phyloP scores from a whole-genome alignment of 2,797 vertebrate genomes.

The Crax fasciolata region DNA sequence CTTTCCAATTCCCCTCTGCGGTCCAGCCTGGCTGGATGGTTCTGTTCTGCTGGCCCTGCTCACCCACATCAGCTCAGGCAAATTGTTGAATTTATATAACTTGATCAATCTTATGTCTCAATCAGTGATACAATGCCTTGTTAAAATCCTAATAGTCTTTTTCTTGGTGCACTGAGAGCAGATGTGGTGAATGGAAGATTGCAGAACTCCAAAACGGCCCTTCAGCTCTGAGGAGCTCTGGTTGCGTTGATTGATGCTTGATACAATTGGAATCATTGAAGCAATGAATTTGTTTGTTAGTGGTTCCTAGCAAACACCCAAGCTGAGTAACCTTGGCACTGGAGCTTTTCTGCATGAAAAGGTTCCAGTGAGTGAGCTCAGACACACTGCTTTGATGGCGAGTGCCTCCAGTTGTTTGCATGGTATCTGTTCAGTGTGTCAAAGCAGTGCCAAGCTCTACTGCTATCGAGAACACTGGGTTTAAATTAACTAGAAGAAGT shows the following conservation, averaged over 20 bases:
- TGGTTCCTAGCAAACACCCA: neutral
- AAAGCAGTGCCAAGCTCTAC: neutral
- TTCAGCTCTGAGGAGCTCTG: neutral
- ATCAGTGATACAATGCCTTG: neutral
- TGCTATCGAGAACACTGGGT: neutral
- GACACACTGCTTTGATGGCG: neutral
- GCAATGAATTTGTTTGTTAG: neutral
- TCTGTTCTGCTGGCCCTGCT: neutral
- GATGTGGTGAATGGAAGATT: neutral
- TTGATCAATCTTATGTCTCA: neutral
- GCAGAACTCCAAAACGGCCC: neutral
- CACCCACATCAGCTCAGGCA: too few species aligned
- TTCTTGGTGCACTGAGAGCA: neutral
- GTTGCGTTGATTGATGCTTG: neutral
- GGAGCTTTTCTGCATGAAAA: neutral
- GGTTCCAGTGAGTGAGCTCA: neutral
- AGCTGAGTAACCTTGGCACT: too few species aligned
- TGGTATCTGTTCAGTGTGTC: neutral
- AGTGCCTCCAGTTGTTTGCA: neutral
- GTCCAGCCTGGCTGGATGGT: neutral
- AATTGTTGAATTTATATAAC: neutral
- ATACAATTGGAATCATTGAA: neutral
- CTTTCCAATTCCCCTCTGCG: fast-evolving
- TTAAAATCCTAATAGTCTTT: neutral
- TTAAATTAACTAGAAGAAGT: neutral